Conservation (phyloP, 2,797 vertebrate genomes). For the Thalassophryne amazonica region DNA sequence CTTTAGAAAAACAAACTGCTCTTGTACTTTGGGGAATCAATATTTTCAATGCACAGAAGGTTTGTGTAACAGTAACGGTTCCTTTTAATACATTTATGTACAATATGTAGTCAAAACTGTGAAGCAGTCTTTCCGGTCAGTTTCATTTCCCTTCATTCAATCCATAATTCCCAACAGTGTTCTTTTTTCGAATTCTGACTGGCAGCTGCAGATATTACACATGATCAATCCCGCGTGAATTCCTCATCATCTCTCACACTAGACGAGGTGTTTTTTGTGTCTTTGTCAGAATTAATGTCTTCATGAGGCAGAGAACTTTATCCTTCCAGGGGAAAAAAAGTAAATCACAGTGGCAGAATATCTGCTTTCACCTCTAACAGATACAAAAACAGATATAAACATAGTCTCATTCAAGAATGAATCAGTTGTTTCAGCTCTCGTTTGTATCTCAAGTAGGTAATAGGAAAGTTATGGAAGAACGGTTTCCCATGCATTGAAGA, state of each 20-base stretch:
- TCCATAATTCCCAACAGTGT: conserved; percentile 16
- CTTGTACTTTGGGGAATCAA: background rate
- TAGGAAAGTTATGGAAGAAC: no score
- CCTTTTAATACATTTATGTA: background rate
- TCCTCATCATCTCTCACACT: conserved; percentile 22
- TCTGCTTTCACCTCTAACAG: no score
- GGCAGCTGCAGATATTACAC: conserved; percentile 46
- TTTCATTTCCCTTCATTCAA: conserved; percentile 19
- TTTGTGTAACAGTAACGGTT: background rate
- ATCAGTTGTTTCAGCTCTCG: no score
- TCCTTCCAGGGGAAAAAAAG: background rate
- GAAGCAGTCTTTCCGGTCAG: conserved; percentile 18
- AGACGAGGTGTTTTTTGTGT: conserved; percentile 32
- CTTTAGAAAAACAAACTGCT: background rate
- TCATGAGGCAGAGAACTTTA: background rate
- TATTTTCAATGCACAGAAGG: background rate
- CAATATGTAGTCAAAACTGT: background rate
- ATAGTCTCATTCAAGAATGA: no score
- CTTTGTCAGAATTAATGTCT: conserved; percentile 41
- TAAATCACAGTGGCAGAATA: background rate
- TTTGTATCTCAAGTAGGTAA: no score
- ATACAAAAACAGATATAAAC: no score
- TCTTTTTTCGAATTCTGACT: conserved; percentile 8
- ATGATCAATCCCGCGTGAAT: conserved; percentile 17
- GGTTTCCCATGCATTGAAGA: no score